Evolutionary conservation across 2,797 vertebrate species (phyloP), one percentile per base, ranked within the genome.

Genomic region (Decapterus maruadsi): DNA sequence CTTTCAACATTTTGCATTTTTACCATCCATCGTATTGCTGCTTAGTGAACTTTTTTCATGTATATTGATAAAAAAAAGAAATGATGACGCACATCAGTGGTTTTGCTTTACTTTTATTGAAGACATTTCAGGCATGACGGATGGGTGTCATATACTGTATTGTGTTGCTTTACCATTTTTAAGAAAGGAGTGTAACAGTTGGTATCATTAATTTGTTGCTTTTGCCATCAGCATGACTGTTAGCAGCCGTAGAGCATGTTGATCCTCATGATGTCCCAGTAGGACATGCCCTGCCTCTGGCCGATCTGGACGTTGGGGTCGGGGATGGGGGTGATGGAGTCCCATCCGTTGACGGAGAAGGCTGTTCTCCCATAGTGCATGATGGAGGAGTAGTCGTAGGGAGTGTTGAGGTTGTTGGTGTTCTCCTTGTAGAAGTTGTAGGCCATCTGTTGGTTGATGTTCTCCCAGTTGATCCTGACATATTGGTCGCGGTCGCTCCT

Each of bases 341-440:
- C 80, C 55, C 0, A 8, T 12, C 81, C 76, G 5, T 48, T 20
- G 51, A 68, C 70, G 55, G 85, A 57, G 72, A 91, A 91, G 71
- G 78, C 83, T 14, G 73, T 78, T 82, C 69, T 92, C 71, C 91
- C 88, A 6, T 95, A 95, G 89, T 96, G 94, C 95, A 91, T 94
- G 64, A 96, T 78, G 75, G 94, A 95, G 73, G 75, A 71, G 57
- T 95, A 95, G 81, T 95, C 93, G 19, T 95, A 95, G 0, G 91
- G 86, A 69, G 93, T 93, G 83, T 57, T 89, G 63, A 94, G 85
- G 84, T 94, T 95, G 67, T 91, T 94, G 54, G 94, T 94, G 66
- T 43, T 1, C 12, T 89, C 69, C 78, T 84, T 94, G 43, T 51
- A 0, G 86, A 95, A 94, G 90, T 94, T 94, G 85, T 77, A 4